Conservation (phyloP, 2,797 vertebrate species). For the Karalla daura region DNA sequence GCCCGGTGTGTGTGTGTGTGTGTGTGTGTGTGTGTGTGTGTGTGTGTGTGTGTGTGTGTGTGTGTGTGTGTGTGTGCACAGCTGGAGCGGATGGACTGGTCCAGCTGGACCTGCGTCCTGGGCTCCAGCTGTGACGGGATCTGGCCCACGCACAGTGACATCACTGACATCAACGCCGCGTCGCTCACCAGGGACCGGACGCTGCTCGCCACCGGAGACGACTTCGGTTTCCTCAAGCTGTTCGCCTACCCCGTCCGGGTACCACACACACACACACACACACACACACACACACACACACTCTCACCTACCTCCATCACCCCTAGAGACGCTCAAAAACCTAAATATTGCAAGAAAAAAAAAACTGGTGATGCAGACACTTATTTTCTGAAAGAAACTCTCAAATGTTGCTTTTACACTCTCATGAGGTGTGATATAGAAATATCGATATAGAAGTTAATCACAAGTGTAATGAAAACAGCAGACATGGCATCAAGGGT, state of each 20-base stretch:
- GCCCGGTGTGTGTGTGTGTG: too few relatives aligned
- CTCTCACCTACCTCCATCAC: too few relatives aligned
- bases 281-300: too few relatives aligned
- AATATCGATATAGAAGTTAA: too few relatives aligned
- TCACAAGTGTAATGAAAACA: too few relatives aligned
- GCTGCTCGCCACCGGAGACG: constrained; percentile 92
- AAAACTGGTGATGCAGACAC: too few relatives aligned
- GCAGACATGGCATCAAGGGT: too few relatives aligned
- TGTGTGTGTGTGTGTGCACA: constrained; percentile 61
- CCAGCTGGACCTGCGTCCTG: constrained; percentile 92
- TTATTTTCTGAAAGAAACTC: too few relatives aligned
- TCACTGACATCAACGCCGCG: constrained; percentile 91
- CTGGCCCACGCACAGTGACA: constrained; percentile 93
- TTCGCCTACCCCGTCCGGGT: constrained; percentile 94
- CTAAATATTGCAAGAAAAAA: too few relatives aligned
- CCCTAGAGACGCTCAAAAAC: too few relatives aligned
- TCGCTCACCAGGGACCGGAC: constrained; percentile 91
- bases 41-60: constrained; percentile 63
- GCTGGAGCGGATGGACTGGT: constrained; percentile 94
- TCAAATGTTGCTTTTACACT: too few relatives aligned
- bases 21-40: constrained; percentile 6
- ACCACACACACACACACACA: constrained; percentile 36
- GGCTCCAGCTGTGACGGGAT: constrained; percentile 94
- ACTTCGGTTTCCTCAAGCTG: constrained; percentile 96
- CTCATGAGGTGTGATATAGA: too few relatives aligned